Evolutionary conservation across 2,888 invertebrate species (phyloP).

Genomic region (Acrobasis suavella): DNA sequence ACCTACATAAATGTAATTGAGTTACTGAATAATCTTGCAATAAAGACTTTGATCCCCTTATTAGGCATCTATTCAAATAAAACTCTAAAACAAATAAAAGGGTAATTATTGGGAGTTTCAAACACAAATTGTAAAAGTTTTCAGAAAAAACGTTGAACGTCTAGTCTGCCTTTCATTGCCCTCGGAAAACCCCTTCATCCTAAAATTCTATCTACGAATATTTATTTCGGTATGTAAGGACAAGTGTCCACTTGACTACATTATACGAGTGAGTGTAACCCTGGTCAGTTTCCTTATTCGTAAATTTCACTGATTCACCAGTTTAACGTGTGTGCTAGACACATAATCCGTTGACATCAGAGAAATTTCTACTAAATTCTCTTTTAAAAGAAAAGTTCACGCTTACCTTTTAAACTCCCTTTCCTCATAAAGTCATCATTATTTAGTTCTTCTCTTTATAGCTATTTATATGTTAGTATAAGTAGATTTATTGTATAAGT

Average conservation of each 20-base stretch:
- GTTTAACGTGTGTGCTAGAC: too few relatives aligned
- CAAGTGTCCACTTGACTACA: background rate
- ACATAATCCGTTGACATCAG: too few relatives aligned
- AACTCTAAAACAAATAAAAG: background rate
- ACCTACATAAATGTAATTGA: background rate
- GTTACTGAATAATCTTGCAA: background rate
- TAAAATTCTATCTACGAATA: constrained; percentile 1
- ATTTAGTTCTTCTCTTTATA: too few relatives aligned
- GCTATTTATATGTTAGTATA: too few relatives aligned
- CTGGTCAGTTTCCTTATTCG: too few relatives aligned
- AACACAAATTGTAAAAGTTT: constrained; percentile 1
- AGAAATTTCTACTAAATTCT: too few relatives aligned
- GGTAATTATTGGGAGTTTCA: background rate
- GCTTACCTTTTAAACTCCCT: too few relatives aligned
- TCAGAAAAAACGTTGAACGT: background rate
- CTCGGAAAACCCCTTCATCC: background rate
- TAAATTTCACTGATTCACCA: too few relatives aligned
- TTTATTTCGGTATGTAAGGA: background rate
- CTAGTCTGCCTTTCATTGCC: constrained; percentile 2
- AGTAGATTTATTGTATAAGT: too few relatives aligned
- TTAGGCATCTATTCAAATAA: constrained; percentile 2
- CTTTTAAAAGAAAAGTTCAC: too few relatives aligned
- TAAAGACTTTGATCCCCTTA: background rate
- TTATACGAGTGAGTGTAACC: too few relatives aligned
- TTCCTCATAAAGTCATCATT: too few relatives aligned